Base-by-base conservation (phyloP, 2,113 vertebrate species). In the Ammodytes dubius region DNA sequence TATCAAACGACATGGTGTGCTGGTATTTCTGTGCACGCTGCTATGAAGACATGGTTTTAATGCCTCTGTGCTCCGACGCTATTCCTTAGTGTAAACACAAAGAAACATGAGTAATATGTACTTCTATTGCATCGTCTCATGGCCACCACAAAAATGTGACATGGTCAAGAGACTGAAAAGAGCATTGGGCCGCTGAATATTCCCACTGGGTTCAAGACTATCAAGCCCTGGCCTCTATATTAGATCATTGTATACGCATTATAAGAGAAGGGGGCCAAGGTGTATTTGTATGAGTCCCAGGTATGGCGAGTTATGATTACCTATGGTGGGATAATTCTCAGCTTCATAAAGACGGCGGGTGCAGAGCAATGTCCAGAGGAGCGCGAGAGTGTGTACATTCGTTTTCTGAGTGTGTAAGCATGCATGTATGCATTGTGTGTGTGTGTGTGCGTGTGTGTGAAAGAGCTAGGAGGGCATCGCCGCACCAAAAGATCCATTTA, bases 291-390 rank as follows among this genome's bases (percentile, higher is more conserved):
- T 54, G 87, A 91, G 90, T 93, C 91, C 92, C 91, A 83, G 77
- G 87, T 88, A 93, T 88, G 86, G 88, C 74, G 69, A 49, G 82
- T 86, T 93, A 90, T 94, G 92, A 93, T 93, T 94, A 93, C 90
- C 92, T 93, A 91, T 93, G 92, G 91, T 89, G 91, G 89, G 77
- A 92, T 91, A 92, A 94, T 92, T 92, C 90, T 94, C 93, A 93
- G 93, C 90, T 91, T 94, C 92, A 94, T 94, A 93, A 93, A 93
- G 89, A 88, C 59, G 76, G 79, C 63, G 77, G 86, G 86, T 88
- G 87, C 63, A 50, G 77, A 86, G 86, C 69, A 85, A 57, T 71
- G 58, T 88, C 82, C 88, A 87, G 70, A 90, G 81, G 85, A 72
- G 73, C 4, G 56, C 40, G 56, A 73, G 68, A 77, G 77, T 88